phyloP scores from a whole-genome alignment of 2,113 vertebrate species.

The Orcinus orca region DNA sequence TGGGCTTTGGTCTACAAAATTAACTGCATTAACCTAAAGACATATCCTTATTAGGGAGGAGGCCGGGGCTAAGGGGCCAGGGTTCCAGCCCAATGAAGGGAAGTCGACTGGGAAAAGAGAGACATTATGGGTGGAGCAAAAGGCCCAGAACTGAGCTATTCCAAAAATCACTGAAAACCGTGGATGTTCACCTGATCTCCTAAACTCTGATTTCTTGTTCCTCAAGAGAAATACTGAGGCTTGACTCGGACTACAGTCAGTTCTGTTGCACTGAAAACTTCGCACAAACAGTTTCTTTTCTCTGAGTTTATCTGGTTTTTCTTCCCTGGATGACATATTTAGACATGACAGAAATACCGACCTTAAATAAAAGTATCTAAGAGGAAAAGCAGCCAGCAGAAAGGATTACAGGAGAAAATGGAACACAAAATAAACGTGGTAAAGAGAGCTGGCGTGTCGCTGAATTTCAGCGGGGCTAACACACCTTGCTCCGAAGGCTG shows the following conservation, averaged over 20 bases:
- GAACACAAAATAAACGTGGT: fast-evolving
- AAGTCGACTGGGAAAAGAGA: neutral
- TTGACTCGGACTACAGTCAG: neutral
- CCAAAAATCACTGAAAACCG: no score
- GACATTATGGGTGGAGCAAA: fast-evolving
- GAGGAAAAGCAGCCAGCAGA: neutral
- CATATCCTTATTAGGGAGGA: fast-evolving
- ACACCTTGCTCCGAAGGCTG: fast-evolving
- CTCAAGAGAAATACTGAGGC: neutral
- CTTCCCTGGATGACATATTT: constrained; percentile 23
- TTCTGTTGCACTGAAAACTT: neutral
- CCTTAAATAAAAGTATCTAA: neutral
- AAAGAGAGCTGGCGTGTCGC: fast-evolving
- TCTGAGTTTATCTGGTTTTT: neutral
- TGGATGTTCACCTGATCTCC: no score
- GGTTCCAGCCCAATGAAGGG: fast-evolving
- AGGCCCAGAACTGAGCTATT: neutral
- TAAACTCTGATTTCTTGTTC: neutral
- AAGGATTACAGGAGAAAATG: neutral
- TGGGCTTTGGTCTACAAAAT: fast-evolving
- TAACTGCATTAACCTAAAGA: neutral
- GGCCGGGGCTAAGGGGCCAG: fast-evolving
- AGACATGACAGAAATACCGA: neutral
- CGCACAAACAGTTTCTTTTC: neutral
- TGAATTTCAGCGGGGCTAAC: fast-evolving